Conservation (phyloP, 2,888 invertebrate species). For the Drosophila bunnanda region DNA sequence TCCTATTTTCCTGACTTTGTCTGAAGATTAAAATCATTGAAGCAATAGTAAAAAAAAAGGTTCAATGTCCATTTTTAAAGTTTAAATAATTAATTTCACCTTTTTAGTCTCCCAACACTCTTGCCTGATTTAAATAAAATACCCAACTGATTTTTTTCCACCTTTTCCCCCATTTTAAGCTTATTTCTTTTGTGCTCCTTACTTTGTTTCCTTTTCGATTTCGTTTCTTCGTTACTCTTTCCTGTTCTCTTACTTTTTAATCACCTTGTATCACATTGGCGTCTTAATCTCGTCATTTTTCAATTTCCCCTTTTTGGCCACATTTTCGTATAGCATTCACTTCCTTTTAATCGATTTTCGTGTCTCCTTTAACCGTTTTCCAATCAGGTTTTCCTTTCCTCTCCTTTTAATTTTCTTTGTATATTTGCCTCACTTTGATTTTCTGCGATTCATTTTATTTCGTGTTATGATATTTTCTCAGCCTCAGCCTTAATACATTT, state of each 20-base stretch:
- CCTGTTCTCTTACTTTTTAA: not conserved
- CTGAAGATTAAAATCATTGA: too few relatives aligned
- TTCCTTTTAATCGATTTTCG: conserved; percentile 15
- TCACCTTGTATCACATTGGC: conserved; percentile 3
- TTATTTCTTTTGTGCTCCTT: too few relatives aligned
- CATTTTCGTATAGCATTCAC: conserved; percentile 8
- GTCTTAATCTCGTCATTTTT: conserved; percentile 13
- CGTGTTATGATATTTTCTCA: conserved; percentile 9
- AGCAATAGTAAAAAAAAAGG: too few relatives aligned
- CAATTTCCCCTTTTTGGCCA: conserved; percentile 14
- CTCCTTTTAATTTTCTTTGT: not conserved
- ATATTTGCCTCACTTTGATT: conserved; percentile 8
- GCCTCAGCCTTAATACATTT: conserved; percentile 11
- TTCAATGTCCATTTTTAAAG: too few relatives aligned
- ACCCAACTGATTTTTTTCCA: not conserved
- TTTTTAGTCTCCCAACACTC: not conserved
- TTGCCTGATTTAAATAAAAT: not conserved
- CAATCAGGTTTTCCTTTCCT: conserved; percentile 4
- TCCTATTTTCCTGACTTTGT: too few relatives aligned
- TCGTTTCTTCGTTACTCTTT: not conserved
- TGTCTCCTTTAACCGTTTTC: not conserved
- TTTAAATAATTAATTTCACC: too few relatives aligned
- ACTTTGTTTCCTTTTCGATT: not conserved
- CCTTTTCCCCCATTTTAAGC: too few relatives aligned
- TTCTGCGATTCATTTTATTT: conserved; percentile 2